A percentile compares a stretch with the other conserved stretches of the same genome.
These are phyloP conservation scores for Linurgus olivaceus DNA, from an alignment of 2,797 vertebrate species.

Conservation along the genomic window DNA sequence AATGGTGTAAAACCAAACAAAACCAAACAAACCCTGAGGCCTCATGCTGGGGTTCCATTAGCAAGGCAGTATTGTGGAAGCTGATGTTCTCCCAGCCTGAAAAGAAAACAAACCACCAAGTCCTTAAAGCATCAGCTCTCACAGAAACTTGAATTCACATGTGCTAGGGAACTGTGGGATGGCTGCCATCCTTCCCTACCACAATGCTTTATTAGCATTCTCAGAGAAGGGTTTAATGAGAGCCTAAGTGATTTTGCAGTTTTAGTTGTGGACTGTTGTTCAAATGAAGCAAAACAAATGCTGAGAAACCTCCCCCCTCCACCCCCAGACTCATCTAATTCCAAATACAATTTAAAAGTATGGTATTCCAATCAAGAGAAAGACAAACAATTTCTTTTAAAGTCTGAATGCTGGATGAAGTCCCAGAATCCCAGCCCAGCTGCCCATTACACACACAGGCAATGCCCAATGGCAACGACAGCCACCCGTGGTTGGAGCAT, in stretches of 20 bases:
- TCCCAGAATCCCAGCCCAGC: constrained; percentile 25
- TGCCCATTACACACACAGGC: neutral
- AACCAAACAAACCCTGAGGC: neutral
- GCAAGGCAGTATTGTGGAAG: neutral
- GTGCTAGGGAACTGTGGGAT: neutral
- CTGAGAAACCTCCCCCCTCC: neutral
- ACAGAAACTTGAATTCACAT: neutral
- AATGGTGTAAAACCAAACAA: neutral
- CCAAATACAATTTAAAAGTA: neutral
- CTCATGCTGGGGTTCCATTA: neutral
- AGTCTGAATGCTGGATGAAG: neutral
- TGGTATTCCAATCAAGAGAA: constrained; percentile 9
- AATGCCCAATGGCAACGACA: neutral
- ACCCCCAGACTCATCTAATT: neutral
- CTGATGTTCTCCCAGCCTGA: neutral
- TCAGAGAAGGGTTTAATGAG: neutral
- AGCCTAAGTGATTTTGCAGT: neutral
- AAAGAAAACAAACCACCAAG: neutral
- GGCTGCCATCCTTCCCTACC: neutral
- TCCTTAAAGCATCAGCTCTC: neutral
- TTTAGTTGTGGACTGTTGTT: neutral
- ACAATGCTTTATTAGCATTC: neutral
- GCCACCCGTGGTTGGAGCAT: neutral
- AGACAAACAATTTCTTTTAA: neutral
- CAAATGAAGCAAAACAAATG: neutral